These are phyloP conservation scores for Sturnus vulgaris DNA, from an alignment of 2,113 vertebrate species.

Conservation along the genomic window DNA sequence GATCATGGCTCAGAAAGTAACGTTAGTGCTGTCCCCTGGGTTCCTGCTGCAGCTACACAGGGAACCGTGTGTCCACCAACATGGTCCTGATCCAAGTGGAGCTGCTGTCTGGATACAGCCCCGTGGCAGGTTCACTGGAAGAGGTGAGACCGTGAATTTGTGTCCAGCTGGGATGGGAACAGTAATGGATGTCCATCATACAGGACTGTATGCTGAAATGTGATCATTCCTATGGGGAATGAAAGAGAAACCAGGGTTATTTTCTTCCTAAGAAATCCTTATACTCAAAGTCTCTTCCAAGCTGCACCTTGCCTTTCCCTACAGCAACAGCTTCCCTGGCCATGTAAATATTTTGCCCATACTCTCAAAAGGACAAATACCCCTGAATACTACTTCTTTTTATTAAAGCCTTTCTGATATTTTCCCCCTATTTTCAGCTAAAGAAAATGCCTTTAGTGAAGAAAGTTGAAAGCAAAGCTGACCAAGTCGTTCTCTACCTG, in stretches of 20 bases:
- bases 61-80: constrained; percentile 55
- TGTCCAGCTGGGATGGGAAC: constrained; percentile 4
- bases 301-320: neutral
- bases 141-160: neutral
- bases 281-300: neutral
- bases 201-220: neutral
- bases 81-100: constrained; percentile 61
- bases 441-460: constrained; percentile 58
- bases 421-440: constrained; percentile 1
- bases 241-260: neutral
- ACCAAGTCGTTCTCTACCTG: constrained; percentile 24
- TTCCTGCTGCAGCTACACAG: constrained; percentile 54
- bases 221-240: neutral
- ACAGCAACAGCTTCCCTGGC: neutral
- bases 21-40: constrained; percentile 15
- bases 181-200: neutral
- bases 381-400: neutral
- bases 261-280: neutral
- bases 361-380: neutral
- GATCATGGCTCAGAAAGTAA: constrained; percentile 31
- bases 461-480: constrained; percentile 47
- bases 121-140: constrained; percentile 28
- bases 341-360: neutral
- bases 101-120: constrained; percentile 59
- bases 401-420: neutral